phyloP scores from a whole-genome alignment of 2,113 vertebrate species.

The Nematolebias whitei region DNA sequence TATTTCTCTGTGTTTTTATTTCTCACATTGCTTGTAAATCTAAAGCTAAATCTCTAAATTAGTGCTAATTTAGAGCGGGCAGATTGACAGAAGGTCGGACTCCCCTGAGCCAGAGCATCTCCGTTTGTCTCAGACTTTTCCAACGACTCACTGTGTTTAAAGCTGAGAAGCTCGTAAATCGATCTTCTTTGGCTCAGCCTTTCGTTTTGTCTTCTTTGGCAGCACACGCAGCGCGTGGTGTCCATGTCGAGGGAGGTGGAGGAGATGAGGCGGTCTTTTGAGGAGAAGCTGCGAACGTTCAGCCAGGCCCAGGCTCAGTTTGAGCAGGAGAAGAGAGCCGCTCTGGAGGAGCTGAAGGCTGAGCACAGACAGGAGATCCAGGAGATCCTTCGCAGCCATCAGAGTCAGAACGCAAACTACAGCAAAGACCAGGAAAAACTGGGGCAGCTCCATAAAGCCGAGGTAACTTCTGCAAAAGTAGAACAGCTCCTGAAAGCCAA shows the following conservation, averaged over 20 bases:
- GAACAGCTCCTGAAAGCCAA: constrained; percentile 13
- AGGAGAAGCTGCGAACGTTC: constrained; percentile 91
- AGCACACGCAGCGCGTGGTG: constrained; percentile 95
- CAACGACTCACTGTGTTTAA: constrained; percentile 21
- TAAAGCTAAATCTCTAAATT: too few species aligned
- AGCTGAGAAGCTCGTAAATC: constrained; percentile 30
- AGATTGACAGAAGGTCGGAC: constrained; percentile 36
- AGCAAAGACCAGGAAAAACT: constrained; percentile 92
- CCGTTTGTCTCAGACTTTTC: constrained; percentile 25
- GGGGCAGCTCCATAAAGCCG: constrained; percentile 86
- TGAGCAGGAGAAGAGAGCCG: constrained; percentile 90
- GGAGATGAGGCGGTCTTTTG: constrained; percentile 95
- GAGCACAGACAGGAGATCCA: constrained; percentile 91
- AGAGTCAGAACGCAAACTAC: constrained; percentile 89
- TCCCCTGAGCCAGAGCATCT: constrained; percentile 12
- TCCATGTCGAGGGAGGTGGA: constrained; percentile 98
- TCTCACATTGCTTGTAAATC: neutral
- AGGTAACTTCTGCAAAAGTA: constrained; percentile 70
- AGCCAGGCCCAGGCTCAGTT: constrained; percentile 90
- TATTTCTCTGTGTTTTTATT: neutral
- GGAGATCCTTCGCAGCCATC: constrained; percentile 90
- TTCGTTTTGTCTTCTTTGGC: constrained; percentile 35
- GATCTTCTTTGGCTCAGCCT: constrained; percentile 10
- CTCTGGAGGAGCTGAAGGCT: constrained; percentile 88
- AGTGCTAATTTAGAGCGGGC: constrained; percentile 26